Conservation (phyloP, 2,888 invertebrate genomes). For the Gymnoscelis rufifasciata region DNA sequence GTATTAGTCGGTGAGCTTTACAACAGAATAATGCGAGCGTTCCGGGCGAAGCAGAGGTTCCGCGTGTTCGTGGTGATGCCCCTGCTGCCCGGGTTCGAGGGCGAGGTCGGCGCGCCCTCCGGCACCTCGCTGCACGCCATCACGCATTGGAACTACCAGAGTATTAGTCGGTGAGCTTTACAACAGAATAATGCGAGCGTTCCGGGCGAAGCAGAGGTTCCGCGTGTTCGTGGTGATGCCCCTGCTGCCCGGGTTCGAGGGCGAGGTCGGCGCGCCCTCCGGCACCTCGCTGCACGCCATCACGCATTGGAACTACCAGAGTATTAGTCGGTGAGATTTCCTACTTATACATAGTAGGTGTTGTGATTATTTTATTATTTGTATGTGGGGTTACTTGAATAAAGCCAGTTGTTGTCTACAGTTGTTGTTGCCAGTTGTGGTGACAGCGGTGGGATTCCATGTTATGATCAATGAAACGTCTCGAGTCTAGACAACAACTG, state of each 20-base stretch:
- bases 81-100: conserved; percentile 95
- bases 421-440: too few relatives aligned
- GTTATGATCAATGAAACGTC: too few relatives aligned
- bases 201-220: conserved; percentile 86
- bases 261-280: conserved; percentile 93
- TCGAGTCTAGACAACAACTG: too few relatives aligned
- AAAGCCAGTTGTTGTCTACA: too few relatives aligned
- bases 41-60: conserved; percentile 86
- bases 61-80: conserved; percentile 97
- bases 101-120: conserved; percentile 93
- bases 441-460: too few relatives aligned
- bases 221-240: conserved; percentile 97
- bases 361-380: too few relatives aligned
- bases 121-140: conserved; percentile 95
- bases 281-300: conserved; percentile 95
- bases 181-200: conserved; percentile 90
- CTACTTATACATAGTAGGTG: too few relatives aligned
- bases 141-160: conserved; percentile 98
- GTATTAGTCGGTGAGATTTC: conserved; percentile 87
- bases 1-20: conserved; percentile 87
- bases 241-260: conserved; percentile 95
- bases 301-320: conserved; percentile 98
- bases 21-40: conserved; percentile 90
- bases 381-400: too few relatives aligned
- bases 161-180: conserved; percentile 87